Conservation (phyloP, 2,888 invertebrate species). For the Dicyrtomina minuta region DNA sequence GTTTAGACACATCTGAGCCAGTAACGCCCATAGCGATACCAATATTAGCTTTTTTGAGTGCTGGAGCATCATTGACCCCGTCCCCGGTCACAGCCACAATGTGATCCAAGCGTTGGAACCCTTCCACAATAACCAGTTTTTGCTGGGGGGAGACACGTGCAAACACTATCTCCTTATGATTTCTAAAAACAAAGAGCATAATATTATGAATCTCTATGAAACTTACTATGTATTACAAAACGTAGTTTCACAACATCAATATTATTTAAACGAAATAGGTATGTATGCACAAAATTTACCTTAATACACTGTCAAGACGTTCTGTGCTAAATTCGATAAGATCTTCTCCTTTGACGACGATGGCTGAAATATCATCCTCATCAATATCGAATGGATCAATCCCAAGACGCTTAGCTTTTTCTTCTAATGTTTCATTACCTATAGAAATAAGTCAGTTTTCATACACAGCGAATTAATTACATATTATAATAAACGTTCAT, state of each 20-base stretch:
- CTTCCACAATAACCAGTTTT: conserved; percentile 69
- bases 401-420: conserved; percentile 66
- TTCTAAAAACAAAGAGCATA: too few relatives aligned
- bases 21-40: conserved; percentile 74
- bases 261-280: too few relatives aligned
- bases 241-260: too few relatives aligned
- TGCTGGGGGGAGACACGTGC: conserved; percentile 62
- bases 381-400: conserved; percentile 62
- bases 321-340: too few relatives aligned
- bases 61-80: conserved; percentile 78
- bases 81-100: conserved; percentile 70
- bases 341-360: too few relatives aligned
- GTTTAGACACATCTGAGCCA: conserved; percentile 79
- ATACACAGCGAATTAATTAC: too few relatives aligned
- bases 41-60: conserved; percentile 78
- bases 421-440: conserved; percentile 65
- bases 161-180: conserved; percentile 61
- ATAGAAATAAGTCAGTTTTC: too few relatives aligned
- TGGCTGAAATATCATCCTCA: conserved; percentile 59
- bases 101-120: conserved; percentile 73
- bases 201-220: too few relatives aligned
- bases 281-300: too few relatives aligned
- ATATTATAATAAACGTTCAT: too few relatives aligned
- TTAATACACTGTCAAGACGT: too few relatives aligned
- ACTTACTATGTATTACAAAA: too few relatives aligned